Conservation (phyloP, 2,113 vertebrate genomes). For the Oreochromis aureus region DNA sequence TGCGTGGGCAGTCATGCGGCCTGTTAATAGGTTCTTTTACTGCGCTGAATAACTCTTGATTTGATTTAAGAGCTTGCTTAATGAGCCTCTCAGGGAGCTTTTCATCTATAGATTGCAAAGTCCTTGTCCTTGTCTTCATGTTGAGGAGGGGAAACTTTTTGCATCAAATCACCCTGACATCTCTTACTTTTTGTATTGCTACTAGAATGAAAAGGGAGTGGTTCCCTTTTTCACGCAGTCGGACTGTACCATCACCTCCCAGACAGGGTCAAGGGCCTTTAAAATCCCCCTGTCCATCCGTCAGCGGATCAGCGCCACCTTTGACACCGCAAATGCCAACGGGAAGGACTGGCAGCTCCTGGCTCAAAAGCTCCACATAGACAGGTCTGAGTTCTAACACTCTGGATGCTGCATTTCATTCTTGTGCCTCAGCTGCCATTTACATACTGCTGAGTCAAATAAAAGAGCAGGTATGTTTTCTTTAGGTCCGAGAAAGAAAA, state of each 20-base stretch:
- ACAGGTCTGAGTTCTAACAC: constrained; percentile 76
- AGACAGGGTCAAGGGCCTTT: constrained; percentile 92
- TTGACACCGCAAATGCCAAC: constrained; percentile 88
- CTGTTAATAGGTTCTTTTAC: constrained; percentile 38
- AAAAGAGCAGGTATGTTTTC: neutral
- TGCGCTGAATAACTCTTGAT: constrained; percentile 31
- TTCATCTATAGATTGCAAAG: constrained; percentile 39
- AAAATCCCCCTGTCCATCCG: constrained; percentile 96
- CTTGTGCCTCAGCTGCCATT: neutral
- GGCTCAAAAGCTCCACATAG: constrained; percentile 91
- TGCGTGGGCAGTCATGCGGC: neutral
- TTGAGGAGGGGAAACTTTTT: neutral
- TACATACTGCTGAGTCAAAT: neutral
- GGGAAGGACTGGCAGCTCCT: constrained; percentile 99
- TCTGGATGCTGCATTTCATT: neutral
- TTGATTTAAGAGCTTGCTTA: constrained; percentile 45
- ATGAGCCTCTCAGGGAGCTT: constrained; percentile 43
- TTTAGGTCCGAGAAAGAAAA: neutral
- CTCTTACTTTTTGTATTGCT: neutral
- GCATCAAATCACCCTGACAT: neutral
- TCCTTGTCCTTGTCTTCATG: constrained; percentile 15
- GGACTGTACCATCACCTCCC: constrained; percentile 84
- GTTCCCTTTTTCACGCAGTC: constrained; percentile 86
- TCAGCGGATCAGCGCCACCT: constrained; percentile 94
- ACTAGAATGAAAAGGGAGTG: constrained; percentile 81